A percentile compares a stretch with the other conserved stretches of the same genome.
Conservation (phyloP, 2,888 invertebrate species). For the Tenthredo notha region DNA sequence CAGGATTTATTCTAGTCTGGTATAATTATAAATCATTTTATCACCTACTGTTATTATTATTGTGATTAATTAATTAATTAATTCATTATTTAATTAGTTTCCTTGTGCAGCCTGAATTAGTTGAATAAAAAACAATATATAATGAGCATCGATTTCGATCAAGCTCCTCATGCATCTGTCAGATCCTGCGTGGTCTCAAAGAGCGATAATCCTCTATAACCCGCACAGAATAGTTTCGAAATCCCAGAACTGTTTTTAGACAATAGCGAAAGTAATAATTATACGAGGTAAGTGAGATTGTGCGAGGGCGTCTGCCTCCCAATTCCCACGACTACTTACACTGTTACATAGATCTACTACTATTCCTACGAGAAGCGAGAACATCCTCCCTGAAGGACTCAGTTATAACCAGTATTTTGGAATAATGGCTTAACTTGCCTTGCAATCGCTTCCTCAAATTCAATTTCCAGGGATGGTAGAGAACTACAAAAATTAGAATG, state of each 20-base stretch:
- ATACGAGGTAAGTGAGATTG: constrained; percentile 41
- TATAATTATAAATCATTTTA: background rate
- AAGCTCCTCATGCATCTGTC: background rate
- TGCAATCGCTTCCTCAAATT: constrained; percentile 37
- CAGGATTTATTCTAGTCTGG: background rate
- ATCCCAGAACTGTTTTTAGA: constrained; percentile 38
- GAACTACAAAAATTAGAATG: background rate
- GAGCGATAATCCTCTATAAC: constrained; percentile 2
- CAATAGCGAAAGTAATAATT: constrained; percentile 52
- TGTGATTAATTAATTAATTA: background rate
- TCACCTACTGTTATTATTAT: constrained; percentile 15
- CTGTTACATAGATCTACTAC: background rate
- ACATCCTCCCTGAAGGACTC: constrained; percentile 48
- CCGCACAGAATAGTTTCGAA: constrained; percentile 29
- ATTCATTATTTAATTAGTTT: background rate
- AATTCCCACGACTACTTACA: constrained; percentile 24
- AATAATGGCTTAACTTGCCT: background rate
- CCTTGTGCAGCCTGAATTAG: background rate
- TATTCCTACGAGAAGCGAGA: constrained; percentile 6
- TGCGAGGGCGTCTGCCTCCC: constrained; percentile 37
- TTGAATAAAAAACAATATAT: constrained; percentile 24
- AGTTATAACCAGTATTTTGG: constrained; percentile 42
- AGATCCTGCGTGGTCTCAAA: background rate
- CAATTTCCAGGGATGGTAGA: background rate
- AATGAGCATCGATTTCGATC: constrained; percentile 27